A percentile compares a stretch with the other conserved stretches of the same genome.
phyloP scores from a whole-genome alignment of 2,797 vertebrate genomes.

The Halcyon leucocephala region DNA sequence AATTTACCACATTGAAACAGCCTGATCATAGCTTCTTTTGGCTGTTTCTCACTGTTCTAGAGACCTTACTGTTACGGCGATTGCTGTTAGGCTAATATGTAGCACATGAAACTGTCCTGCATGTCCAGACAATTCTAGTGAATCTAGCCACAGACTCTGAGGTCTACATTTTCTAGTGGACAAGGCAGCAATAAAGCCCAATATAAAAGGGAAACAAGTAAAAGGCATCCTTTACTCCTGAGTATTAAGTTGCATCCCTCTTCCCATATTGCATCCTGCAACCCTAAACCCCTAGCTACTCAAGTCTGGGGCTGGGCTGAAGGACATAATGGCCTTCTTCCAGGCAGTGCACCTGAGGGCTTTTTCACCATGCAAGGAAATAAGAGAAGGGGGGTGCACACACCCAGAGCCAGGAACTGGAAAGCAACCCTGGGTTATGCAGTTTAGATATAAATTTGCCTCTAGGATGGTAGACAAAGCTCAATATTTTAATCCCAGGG shows the following conservation, averaged over 20 bases:
- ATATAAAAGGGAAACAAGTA: not conserved
- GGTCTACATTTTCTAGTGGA: not conserved
- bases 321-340: not conserved
- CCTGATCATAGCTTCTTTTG: not conserved
- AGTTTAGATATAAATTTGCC: not conserved
- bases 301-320: not conserved
- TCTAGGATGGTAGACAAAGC: not conserved
- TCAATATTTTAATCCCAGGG: not conserved
- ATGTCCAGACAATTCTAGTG: not conserved
- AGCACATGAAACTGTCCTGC: not conserved
- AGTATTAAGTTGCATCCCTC: not conserved
- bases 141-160: not conserved
- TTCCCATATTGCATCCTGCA: not conserved
- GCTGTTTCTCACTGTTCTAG: not conserved
- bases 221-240: not conserved
- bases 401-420: not conserved
- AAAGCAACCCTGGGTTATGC: not conserved
- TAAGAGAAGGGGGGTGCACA: not conserved
- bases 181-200: not conserved
- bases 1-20: not conserved
- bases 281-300: not conserved
- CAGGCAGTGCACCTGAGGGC: not conserved
- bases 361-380: not conserved
- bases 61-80: not conserved
- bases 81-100: not conserved